Percentiles rank a stretch among this genome's conserved stretches.
Evolutionary conservation across 1,140 invertebrate genomes (phyloP).

Genomic region (Drosophila trapezifrons): DNA sequence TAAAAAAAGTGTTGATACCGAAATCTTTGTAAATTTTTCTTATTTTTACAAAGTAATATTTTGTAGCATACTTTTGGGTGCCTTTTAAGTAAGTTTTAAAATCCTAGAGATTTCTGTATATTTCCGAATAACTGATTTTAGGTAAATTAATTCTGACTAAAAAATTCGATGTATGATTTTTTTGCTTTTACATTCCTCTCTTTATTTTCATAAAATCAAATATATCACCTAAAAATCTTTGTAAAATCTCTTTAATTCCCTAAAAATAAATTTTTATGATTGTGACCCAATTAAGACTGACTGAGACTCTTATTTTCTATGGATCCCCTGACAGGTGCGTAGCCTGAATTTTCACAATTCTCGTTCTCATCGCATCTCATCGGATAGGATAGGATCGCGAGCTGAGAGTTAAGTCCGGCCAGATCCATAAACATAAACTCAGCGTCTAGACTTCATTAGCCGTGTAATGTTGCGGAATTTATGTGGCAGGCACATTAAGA

Average conservation of each 20-base stretch:
- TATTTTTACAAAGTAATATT: no score
- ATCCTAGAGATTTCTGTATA: no score
- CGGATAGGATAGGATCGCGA: not conserved
- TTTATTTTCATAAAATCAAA: not conserved
- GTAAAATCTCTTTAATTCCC: not conserved
- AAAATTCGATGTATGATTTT: no score
- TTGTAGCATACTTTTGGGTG: no score
- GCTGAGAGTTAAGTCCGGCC: slow-evolving; percentile 17
- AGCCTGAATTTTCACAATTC: not conserved
- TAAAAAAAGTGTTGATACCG: no score
- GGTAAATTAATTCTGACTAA: no score
- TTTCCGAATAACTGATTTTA: no score
- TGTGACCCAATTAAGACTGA: slow-evolving; percentile 4
- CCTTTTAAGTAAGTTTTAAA: no score
- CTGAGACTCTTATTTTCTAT: slow-evolving; percentile 1
- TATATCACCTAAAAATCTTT: not conserved
- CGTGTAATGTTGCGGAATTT: slow-evolving; percentile 76
- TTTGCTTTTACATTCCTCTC: not conserved
- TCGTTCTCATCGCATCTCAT: slow-evolving; percentile 22
- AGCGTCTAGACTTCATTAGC: slow-evolving; percentile 79
- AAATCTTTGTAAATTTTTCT: no score
- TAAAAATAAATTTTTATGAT: slow-evolving; percentile 6
- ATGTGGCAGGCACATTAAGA: slow-evolving; percentile 77
- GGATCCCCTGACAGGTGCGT: not conserved
- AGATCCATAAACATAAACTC: slow-evolving; percentile 45